Percentiles rank a stretch among this genome's conserved stretches.
Evolutionary conservation across 1,140 invertebrate genomes (phyloP).

Genomic region (Marisa cornuarietis): DNA sequence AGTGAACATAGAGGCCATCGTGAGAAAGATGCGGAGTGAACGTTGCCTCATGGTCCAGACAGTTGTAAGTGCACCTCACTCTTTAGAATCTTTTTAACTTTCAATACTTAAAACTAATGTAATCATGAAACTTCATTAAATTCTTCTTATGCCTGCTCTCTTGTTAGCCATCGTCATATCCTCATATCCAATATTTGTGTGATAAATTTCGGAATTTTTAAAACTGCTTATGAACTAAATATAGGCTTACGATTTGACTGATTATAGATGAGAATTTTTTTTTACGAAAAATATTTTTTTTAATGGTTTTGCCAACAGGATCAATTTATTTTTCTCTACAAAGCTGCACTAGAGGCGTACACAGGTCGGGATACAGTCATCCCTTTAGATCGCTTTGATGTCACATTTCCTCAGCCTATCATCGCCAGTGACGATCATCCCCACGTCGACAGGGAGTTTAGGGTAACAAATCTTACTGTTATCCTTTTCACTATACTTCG

Average conservation of each 20-base stretch:
- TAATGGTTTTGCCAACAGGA: neutral
- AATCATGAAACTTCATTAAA: no score
- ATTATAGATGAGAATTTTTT: no score
- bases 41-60: conserved; percentile 22
- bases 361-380: neutral
- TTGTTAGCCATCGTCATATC: neutral
- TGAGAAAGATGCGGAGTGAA: neutral
- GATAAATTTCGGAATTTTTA: no score
- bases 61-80: neutral
- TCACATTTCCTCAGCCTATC: neutral
- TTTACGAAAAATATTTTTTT: no score
- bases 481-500: neutral
- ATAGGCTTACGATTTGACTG: no score
- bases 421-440: neutral
- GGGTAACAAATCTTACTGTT: neutral
- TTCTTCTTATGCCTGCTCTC: neutral
- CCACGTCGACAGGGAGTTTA: conserved; percentile 8
- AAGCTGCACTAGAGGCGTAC: conserved; percentile 22
- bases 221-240: no score
- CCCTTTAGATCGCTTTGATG: neutral
- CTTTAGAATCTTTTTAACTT: neutral
- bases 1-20: neutral
- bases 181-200: neutral
- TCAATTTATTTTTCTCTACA: conserved; percentile 17
- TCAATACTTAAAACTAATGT: no score